These are phyloP conservation scores for Nephrotoma appendiculata DNA, from an alignment of 2,888 invertebrate genomes.

Conservation along the genomic window DNA sequence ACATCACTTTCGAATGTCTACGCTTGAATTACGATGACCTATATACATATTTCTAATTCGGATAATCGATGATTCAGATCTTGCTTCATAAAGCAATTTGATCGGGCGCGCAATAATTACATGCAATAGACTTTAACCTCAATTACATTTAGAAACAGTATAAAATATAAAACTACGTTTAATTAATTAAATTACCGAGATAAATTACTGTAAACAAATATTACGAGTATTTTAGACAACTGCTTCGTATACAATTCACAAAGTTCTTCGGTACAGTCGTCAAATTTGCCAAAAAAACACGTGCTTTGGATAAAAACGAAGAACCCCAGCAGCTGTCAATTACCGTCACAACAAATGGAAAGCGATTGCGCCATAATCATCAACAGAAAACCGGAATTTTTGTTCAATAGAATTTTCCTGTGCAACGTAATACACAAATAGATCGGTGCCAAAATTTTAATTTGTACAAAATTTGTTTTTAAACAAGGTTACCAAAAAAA, in stretches of 20 bases:
- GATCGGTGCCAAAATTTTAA: neutral
- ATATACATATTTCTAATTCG: too few species aligned
- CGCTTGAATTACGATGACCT: too few species aligned
- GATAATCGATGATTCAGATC: too few species aligned
- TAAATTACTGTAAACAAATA: neutral
- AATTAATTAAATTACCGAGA: neutral
- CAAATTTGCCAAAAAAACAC: neutral
- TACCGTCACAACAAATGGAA: neutral
- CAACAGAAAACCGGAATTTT: neutral
- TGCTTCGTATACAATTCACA: neutral
- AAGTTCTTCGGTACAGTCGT: neutral
- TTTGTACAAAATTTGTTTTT: neutral
- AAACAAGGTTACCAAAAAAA: neutral
- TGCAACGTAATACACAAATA: neutral
- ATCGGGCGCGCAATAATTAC: too few species aligned
- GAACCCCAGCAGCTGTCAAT: neutral
- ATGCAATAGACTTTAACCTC: neutral
- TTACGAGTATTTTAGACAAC: neutral
- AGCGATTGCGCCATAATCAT: neutral
- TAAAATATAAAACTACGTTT: too few species aligned
- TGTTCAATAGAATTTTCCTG: neutral
- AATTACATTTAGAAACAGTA: neutral
- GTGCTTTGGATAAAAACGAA: neutral
- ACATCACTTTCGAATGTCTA: too few species aligned
- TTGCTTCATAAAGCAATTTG: too few species aligned